Percentiles rank a stretch among this genome's conserved stretches.
Conservation (phyloP, 2,113 vertebrate genomes). For the Micronycteris hirsuta region DNA sequence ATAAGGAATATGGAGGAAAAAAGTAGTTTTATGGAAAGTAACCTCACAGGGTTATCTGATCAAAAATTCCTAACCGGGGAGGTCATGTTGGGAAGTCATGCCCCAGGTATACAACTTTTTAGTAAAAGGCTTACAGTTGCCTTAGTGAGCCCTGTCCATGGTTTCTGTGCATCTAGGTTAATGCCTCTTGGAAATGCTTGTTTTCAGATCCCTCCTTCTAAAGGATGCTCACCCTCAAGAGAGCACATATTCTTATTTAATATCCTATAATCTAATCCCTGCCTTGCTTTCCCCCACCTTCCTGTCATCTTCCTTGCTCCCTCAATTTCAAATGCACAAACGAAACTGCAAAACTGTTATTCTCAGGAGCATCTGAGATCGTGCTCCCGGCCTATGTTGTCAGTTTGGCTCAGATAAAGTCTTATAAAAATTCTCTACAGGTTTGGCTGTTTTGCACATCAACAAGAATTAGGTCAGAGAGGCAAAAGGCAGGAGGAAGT, state of each 20-base stretch:
- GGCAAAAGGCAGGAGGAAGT: not conserved
- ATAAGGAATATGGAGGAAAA: not conserved
- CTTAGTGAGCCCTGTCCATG: not conserved
- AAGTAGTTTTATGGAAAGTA: not conserved
- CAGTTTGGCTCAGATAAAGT: not conserved
- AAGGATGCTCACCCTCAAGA: not conserved
- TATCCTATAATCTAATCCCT: not conserved
- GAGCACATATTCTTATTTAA: not conserved
- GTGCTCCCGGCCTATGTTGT: not conserved
- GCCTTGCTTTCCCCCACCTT: not conserved
- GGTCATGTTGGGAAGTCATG: not conserved
- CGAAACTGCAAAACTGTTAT: not conserved
- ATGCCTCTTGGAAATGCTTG: not conserved
- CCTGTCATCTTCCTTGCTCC: not conserved
- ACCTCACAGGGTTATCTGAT: not conserved
- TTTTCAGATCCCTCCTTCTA: not conserved
- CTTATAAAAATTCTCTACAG: not conserved
- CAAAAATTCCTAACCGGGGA: not conserved
- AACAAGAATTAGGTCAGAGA: not conserved
- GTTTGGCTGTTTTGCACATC: not conserved
- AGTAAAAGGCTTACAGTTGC: not conserved
- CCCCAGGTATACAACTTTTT: not conserved
- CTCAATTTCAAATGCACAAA: not conserved
- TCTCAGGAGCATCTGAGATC: not conserved
- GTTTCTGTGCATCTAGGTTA: not conserved